A percentile compares a stretch with the other conserved stretches of the same genome.
Evolutionary conservation across 2,113 vertebrate genomes (phyloP).

Genomic region (Cynocephalus volans): DNA sequence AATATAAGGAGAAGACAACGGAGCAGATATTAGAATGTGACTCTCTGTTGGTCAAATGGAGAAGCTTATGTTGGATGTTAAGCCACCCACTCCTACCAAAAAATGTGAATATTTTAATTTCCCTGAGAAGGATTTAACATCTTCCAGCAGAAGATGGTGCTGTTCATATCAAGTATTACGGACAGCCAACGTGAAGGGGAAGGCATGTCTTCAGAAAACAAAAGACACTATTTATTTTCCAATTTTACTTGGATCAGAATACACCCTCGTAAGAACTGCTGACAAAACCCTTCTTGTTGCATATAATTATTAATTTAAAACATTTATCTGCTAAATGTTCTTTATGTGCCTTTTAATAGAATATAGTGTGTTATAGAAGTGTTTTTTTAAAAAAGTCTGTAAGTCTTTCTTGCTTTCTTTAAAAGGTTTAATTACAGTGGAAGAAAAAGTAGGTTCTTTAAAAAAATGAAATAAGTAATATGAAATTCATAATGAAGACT

Average conservation of each 20-base stretch:
- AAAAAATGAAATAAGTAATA: slow-evolving; percentile 58
- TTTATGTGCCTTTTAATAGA: background rate
- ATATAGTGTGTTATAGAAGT: background rate
- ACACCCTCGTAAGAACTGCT: background rate
- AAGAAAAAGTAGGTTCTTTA: slow-evolving; percentile 60
- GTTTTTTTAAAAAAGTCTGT: background rate
- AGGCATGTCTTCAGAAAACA: background rate
- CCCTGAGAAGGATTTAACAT: background rate
- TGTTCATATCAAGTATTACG: background rate
- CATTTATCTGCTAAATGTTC: background rate
- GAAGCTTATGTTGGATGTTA: background rate
- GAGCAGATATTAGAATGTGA: background rate
- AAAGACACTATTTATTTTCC: background rate
- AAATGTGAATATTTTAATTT: background rate
- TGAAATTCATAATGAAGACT: slow-evolving; percentile 41
- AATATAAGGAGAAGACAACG: background rate
- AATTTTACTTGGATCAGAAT: background rate
- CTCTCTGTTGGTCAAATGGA: background rate
- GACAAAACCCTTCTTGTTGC: background rate
- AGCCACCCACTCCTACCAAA: background rate
- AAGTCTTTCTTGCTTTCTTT: slow-evolving; percentile 53
- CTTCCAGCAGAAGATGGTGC: background rate
- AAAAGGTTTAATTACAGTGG: slow-evolving; percentile 56
- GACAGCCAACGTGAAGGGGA: background rate
- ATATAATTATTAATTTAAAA: slow-evolving; percentile 10